These are phyloP conservation scores for Peromyscus nudipes DNA, from an alignment of 2,797 vertebrate species.

Conservation along the genomic window DNA sequence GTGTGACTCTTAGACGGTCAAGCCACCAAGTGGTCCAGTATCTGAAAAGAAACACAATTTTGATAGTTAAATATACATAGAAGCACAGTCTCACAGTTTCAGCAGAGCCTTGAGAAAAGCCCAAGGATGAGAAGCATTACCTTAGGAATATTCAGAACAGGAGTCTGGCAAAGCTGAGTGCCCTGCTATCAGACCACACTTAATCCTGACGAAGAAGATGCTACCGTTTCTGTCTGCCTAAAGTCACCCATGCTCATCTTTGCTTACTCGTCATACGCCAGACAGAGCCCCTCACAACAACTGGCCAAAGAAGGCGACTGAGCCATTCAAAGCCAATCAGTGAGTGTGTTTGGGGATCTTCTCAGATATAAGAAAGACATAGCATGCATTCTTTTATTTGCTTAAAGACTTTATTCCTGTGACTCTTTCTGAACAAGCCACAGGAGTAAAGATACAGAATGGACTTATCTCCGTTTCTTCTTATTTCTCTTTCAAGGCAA, in stretches of 20 bases:
- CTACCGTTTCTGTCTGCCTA: not conserved
- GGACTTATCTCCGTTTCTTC: not conserved
- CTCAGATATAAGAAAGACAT: not conserved
- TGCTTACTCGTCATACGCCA: not conserved
- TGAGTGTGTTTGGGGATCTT: not conserved
- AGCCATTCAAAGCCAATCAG: not conserved
- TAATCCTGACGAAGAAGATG: not conserved
- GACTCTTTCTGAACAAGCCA: not conserved
- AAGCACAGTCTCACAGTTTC: not conserved
- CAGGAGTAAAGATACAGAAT: not conserved
- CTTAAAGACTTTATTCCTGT: not conserved
- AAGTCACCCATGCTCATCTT: not conserved
- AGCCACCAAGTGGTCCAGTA: no score
- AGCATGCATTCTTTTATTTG: not conserved
- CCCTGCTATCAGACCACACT: not conserved
- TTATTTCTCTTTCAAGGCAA: not conserved
- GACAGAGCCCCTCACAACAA: not conserved
- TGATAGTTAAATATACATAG: not conserved
- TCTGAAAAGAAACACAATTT: not conserved
- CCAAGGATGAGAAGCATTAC: rapidly evolving
- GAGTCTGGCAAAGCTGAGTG: not conserved
- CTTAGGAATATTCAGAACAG: not conserved
- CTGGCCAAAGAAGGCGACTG: not conserved
- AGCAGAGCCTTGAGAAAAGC: not conserved
- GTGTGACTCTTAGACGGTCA: not conserved